Conservation (phyloP, 1,140 invertebrate species). For the Himalopsyche phryganea region DNA sequence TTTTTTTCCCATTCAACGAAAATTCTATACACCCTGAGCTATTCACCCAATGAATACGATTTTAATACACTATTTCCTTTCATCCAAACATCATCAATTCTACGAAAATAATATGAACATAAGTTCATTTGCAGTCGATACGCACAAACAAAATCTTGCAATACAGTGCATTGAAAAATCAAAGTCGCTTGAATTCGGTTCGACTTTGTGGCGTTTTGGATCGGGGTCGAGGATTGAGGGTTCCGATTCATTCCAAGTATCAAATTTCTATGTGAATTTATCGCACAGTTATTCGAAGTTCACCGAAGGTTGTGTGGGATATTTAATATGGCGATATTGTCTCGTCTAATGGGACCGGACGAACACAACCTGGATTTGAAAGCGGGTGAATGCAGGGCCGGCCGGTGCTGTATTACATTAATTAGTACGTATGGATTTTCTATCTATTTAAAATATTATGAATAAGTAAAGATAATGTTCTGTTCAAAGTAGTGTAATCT, state of each 20-base stretch:
- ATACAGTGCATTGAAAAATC: no score
- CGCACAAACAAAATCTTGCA: no score
- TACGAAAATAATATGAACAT: no score
- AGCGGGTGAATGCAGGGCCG: not conserved
- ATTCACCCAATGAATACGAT: constrained; percentile 17
- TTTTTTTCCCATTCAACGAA: constrained; percentile 4
- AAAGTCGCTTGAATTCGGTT: no score
- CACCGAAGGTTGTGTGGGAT: constrained; percentile 3
- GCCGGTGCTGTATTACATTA: not conserved
- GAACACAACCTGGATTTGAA: no score
- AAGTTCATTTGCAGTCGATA: no score
- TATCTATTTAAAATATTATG: no score
- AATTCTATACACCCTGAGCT: constrained; percentile 7
- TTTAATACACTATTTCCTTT: constrained; percentile 28
- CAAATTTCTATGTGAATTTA: constrained; percentile 24
- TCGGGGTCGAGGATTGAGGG: not conserved
- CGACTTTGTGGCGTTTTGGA: constrained; percentile 4
- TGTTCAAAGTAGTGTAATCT: no score
- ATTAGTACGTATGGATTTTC: not conserved
- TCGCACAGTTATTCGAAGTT: constrained; percentile 7
- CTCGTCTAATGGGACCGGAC: constrained; percentile 11
- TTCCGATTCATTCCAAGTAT: constrained; percentile 14
- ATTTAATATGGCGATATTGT: constrained; percentile 26
- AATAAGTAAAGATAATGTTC: no score
- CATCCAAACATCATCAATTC: constrained; percentile 6